Evolutionary conservation across 1,140 invertebrate genomes (phyloP), one percentile per base, ranked within the genome.

Genomic region (Drosophila lacertosa): DNA sequence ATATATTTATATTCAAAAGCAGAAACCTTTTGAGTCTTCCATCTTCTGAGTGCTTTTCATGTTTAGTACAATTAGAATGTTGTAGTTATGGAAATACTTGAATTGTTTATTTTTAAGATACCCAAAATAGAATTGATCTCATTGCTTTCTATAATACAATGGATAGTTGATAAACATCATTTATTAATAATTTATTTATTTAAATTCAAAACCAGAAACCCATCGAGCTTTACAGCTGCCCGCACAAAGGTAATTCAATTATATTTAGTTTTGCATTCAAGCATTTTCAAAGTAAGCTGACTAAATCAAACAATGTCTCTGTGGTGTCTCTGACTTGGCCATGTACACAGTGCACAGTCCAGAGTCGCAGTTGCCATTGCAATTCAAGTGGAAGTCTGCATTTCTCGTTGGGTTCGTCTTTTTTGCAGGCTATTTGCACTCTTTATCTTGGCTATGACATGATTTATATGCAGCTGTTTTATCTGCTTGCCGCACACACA

Each of bases 391-490:
- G 33, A 45, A 72, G 53, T 40, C 26, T 58, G 18, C 32, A 51
- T 51, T 58, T 39, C 15, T 16, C n/a, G 40, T 40, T 26, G 40
- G 20, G 15, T 35, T 44, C 26, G 53, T 13, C 37, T 24, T 26
- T 62, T 62, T 50, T 29, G 13, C 40, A 66, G 77, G 60, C 63
- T 82, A 81, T 88, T 82, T 77, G 76, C 66, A 74, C 60, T 81
- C 77, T 77, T 78, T 82, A 78, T 86, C 82, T 86, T 63, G 82
- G 74, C 66, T 75, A 65, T 71, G 82, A 75, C 82, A 86, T 86
- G 81, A 86, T 86, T 88, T 86, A 86, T 86, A 68, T 81, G 77
- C 82, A 88, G 59, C 66, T 74, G 76, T 72, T 70, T 86, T 86
- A 86, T 88, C 82, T 86, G 22, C 55, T 53, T 33, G 45, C 63